Percentiles rank a stretch among this genome's conserved stretches.
These are phyloP conservation scores for Prunella himalayana DNA, from an alignment of 2,113 vertebrate species.

Conservation along the genomic window DNA sequence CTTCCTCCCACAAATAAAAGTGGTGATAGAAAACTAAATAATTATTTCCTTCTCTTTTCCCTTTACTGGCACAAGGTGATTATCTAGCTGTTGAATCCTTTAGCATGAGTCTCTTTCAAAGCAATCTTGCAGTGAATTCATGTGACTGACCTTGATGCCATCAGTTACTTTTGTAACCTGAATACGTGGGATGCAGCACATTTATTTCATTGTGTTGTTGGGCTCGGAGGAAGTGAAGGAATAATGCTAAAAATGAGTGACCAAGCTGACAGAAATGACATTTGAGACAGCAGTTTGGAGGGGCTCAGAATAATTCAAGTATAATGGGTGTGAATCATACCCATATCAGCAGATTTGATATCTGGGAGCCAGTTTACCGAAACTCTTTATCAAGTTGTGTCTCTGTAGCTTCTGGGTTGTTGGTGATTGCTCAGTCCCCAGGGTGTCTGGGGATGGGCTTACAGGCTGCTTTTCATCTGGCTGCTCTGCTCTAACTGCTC, in stretches of 20 bases:
- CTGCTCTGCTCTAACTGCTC: neutral
- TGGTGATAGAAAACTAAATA: neutral
- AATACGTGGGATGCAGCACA: neutral
- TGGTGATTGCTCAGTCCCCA: neutral
- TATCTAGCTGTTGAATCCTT: neutral
- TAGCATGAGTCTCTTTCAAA: neutral
- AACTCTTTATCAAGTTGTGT: neutral
- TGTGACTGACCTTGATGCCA: neutral
- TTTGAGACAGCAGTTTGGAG: neutral
- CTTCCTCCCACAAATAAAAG: neutral
- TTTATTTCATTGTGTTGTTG: neutral
- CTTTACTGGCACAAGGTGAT: neutral
- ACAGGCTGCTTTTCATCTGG: neutral
- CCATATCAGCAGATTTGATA: neutral
- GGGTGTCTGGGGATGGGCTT: neutral
- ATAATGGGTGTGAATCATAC: neutral
- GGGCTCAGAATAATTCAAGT: neutral
- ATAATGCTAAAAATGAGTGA: neutral
- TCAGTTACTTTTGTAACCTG: neutral
- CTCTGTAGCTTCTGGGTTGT: neutral
- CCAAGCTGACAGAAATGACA: neutral
- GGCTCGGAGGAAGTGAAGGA: neutral
- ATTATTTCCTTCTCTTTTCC: neutral
- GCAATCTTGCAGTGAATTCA: neutral
- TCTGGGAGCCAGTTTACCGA: neutral